A percentile compares a stretch with the other conserved stretches of the same genome.
Conservation (phyloP, 1,140 invertebrate genomes). For the Papilio helenus region DNA sequence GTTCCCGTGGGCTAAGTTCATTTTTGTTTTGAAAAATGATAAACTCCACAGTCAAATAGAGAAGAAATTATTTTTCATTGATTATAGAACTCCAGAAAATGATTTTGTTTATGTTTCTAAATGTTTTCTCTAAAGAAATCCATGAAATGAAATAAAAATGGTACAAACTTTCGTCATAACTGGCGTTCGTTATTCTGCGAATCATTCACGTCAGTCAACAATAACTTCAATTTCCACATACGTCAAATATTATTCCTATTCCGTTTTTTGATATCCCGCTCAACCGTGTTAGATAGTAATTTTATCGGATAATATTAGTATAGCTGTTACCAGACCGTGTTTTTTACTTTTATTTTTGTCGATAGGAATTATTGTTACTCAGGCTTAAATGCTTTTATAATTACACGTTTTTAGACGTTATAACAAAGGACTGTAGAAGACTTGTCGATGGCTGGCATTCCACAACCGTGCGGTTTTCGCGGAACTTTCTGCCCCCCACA, state of each 20-base stretch:
- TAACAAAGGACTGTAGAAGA: background rate
- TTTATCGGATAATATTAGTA: background rate
- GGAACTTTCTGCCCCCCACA: no score
- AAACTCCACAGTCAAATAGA: no score
- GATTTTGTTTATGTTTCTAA: background rate
- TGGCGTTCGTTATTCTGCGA: background rate
- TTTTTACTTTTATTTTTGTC: background rate
- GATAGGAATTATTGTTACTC: background rate
- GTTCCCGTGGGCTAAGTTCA: no score
- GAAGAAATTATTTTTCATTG: no score
- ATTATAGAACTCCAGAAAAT: no score
- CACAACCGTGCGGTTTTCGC: no score
- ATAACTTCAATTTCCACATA: slow-evolving; percentile 22
- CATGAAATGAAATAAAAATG: background rate
- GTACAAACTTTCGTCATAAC: background rate
- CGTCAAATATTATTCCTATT: slow-evolving; percentile 16
- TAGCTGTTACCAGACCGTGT: background rate
- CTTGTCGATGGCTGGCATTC: no score
- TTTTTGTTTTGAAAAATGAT: no score
- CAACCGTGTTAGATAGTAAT: slow-evolving; percentile 8
- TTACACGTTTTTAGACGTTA: background rate
- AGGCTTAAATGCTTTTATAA: background rate
- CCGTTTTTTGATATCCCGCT: slow-evolving; percentile 13
- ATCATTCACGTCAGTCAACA: slow-evolving; percentile 15
- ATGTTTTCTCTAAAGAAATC: background rate